Evolutionary conservation across 2,797 vertebrate species (phyloP).

Genomic region (Buphagus erythrorhynchus): DNA sequence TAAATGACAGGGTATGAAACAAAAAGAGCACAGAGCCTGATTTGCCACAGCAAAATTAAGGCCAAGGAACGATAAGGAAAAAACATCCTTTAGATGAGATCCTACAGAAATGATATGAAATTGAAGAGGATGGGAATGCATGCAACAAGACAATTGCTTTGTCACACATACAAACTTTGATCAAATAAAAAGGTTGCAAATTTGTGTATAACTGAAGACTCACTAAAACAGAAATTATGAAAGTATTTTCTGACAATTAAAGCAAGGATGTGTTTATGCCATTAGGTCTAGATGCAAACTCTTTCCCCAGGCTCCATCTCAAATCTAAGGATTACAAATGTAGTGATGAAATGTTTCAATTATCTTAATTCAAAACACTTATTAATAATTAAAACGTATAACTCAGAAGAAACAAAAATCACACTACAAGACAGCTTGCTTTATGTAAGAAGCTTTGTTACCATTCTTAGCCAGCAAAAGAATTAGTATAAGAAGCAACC

Average conservation of each 20-base stretch:
- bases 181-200: not conserved
- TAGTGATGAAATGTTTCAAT: not conserved
- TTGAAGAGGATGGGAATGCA: not conserved
- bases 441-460: not conserved
- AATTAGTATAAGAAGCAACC: not conserved
- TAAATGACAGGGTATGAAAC: conserved; percentile 63
- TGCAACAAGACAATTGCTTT: not conserved
- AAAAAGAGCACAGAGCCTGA: conserved; percentile 52
- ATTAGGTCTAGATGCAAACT: not conserved
- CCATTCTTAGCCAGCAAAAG: not conserved
- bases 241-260: not conserved
- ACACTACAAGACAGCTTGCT: not conserved
- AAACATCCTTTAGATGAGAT: conserved; percentile 12
- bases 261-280: not conserved
- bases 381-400: not conserved
- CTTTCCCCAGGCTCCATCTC: not conserved
- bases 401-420: not conserved
- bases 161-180: not conserved
- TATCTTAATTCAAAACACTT: not conserved
- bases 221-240: not conserved
- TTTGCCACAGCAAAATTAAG: conserved; percentile 64
- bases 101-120: conserved; percentile 16
- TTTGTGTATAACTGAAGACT: not conserved
- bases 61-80: not conserved
- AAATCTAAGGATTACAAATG: not conserved